These are phyloP conservation scores for Gorsachius magnificus DNA, from an alignment of 2,797 vertebrate species.

Conservation along the genomic window DNA sequence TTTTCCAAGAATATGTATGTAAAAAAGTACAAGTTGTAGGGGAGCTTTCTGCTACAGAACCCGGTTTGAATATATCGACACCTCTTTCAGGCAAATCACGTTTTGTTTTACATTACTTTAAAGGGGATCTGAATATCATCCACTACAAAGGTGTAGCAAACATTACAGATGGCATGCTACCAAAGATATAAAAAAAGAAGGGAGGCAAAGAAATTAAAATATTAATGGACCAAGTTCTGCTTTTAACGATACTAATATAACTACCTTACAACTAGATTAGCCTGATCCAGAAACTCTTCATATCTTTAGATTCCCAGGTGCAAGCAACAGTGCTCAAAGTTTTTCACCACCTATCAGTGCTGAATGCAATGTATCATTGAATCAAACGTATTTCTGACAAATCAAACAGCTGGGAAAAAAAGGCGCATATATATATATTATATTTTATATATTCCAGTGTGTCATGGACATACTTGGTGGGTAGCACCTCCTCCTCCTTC, in stretches of 20 bases:
- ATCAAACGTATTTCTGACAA: background rate
- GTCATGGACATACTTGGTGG: background rate
- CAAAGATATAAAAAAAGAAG: background rate
- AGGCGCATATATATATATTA: too few relatives aligned
- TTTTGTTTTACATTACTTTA: background rate
- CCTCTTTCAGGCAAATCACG: background rate
- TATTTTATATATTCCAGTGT: too few relatives aligned
- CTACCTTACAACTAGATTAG: background rate
- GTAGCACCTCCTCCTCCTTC: background rate
- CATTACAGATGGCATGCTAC: background rate
- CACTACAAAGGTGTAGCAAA: background rate
- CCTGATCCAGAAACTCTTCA: background rate
- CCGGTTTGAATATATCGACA: background rate
- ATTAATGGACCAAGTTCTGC: background rate
- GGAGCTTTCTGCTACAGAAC: background rate
- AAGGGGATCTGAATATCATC: background rate
- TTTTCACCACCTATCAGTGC: rapidly evolving
- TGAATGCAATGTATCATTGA: background rate
- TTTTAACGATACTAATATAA: background rate
- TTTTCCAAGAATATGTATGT: background rate
- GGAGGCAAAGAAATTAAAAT: background rate
- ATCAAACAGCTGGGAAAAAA: background rate
- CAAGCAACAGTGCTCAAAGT: background rate
- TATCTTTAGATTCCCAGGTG: background rate
- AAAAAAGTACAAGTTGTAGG: background rate